phyloP scores from a whole-genome alignment of 2,797 vertebrate genomes.

The Pelochelys cantorii region DNA sequence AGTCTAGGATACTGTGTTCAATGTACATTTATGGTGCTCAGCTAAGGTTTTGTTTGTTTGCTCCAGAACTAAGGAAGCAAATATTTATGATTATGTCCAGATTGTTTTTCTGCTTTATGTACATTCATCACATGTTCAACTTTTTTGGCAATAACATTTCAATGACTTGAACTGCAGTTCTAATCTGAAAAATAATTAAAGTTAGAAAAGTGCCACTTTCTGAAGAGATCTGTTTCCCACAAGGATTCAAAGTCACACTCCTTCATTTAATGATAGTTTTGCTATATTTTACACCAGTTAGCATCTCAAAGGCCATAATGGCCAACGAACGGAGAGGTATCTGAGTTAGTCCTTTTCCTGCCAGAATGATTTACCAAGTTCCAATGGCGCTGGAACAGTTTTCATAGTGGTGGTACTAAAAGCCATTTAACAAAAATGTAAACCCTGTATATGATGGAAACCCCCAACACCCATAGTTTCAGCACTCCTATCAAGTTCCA shows the following conservation, averaged over 20 bases:
- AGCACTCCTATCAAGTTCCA: neutral
- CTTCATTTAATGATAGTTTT: neutral
- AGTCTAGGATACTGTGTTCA: neutral
- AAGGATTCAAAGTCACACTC: neutral
- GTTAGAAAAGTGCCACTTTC: neutral
- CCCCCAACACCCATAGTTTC: too few relatives aligned
- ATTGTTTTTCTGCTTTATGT: neutral
- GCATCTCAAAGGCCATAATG: neutral
- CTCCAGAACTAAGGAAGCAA: neutral
- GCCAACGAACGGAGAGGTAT: neutral
- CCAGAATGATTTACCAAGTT: neutral
- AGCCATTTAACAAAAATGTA: too few relatives aligned
- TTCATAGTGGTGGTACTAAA: too few relatives aligned
- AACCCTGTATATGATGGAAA: too few relatives aligned
- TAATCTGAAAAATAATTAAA: neutral
- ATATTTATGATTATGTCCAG: neutral
- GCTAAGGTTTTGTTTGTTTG: neutral
- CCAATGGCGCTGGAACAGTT: too few relatives aligned
- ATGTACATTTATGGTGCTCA: neutral
- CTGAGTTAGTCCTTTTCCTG: neutral
- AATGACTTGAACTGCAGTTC: neutral
- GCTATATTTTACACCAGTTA: slow-evolving; percentile 12
- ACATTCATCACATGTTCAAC: neutral
- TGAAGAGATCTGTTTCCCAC: neutral
- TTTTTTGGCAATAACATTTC: neutral